Base-by-base conservation (phyloP, 1,140 invertebrate species). In the Zaprionus africanus region DNA sequence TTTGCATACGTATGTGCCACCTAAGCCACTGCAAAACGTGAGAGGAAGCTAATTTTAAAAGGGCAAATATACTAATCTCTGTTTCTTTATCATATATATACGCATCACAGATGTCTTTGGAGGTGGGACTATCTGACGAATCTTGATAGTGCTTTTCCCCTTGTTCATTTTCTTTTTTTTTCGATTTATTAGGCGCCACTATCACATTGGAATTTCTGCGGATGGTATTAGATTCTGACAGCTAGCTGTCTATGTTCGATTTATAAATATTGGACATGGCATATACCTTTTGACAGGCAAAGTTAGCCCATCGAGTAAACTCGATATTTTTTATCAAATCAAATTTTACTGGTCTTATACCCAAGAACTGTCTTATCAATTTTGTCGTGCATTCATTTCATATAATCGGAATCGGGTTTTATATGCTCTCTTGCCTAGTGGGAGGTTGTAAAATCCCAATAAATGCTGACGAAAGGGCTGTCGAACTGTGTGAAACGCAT, bases 1-100 rank as follows among this genome's bases (percentile, higher is more conserved):
- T 56, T 77, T 57, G 58, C 43, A 13, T 38, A 61, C 65, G 64
- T 71, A 71, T 54, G 19, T 66, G 67, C 3, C 24, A 67, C 22
- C 54, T 59, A 81, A 88, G 80, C 81, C 43, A 81, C 85, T 85
- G 85, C 84, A 84, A 76, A 90, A 82, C 83, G 73, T 88, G 80
- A 75, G 66, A 43, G 62, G 43, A 41, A 67, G 31, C 24, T 66
- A 78, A 70, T 90, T 82, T 87, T 75, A 22, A 61, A 57, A 66
- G 63, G 59, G 38, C 78, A 90, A 90, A 86, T 87, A 82, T 13
- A 53, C 46, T 84, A 78, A 91, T 82, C 79, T 79, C 58, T 63
- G 54, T 63, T 53, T 28, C 69, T 63, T 62, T 72, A 75, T 91
- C 79, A 63, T 71, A 63, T 31, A 43, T n/a, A 51, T 38, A 68